Evolutionary conservation across 2,797 vertebrate genomes (phyloP).

Genomic region (Tapera naevia): DNA sequence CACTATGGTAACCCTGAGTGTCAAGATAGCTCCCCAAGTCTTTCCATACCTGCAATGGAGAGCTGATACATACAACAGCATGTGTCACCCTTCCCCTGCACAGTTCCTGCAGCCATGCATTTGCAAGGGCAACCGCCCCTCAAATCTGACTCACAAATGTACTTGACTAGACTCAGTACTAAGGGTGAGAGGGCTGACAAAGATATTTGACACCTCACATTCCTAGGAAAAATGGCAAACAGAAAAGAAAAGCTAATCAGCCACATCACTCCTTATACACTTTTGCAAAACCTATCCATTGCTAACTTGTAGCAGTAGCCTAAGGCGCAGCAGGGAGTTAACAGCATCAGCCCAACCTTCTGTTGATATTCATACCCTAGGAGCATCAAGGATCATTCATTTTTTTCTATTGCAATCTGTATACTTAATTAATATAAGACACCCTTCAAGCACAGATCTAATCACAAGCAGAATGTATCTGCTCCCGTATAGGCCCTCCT

Average conservation of each 20-base stretch:
- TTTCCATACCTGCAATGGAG: not conserved
- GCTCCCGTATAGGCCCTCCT: not conserved
- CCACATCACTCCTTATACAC: not conserved
- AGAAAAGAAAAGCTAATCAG: not conserved
- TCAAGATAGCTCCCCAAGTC: not conserved
- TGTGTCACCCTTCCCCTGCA: rapidly evolving
- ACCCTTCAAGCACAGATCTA: not conserved
- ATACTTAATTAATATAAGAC: not conserved
- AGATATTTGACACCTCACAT: not conserved
- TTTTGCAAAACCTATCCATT: not conserved
- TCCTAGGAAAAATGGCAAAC: not conserved
- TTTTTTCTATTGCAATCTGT: not conserved
- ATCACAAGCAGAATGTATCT: not conserved
- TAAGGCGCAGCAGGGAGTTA: not conserved
- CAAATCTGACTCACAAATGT: not conserved
- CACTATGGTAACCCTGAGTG: not conserved
- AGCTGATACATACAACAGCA: not conserved
- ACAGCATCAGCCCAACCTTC: not conserved
- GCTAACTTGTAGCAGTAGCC: not conserved
- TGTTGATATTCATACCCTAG: not conserved
- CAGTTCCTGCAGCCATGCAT: not conserved
- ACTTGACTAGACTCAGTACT: not conserved
- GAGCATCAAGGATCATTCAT: not conserved
- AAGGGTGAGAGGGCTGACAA: not conserved
- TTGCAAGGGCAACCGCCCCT: not conserved